phyloP scores from a whole-genome alignment of 2,797 vertebrate genomes.

The Malacoctenus gilli region DNA sequence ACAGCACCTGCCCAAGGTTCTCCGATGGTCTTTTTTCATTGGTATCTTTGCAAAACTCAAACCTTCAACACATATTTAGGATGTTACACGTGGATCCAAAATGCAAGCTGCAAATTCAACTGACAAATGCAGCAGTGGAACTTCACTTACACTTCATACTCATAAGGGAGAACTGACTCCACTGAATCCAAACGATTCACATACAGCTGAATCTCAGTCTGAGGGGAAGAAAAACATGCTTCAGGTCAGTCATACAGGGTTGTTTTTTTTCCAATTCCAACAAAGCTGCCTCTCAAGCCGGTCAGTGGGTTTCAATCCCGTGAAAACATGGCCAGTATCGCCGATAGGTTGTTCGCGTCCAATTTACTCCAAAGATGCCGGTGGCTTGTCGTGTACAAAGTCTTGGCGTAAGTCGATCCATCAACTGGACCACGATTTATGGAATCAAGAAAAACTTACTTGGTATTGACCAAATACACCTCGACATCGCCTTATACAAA shows the following conservation, averaged over 20 bases:
- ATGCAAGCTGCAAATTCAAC: no score
- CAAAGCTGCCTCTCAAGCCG: background rate
- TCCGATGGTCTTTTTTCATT: constrained; percentile 87
- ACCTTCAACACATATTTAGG: constrained; percentile 73
- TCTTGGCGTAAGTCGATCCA: no score
- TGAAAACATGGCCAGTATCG: no score
- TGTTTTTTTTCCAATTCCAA: background rate
- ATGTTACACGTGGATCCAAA: no score
- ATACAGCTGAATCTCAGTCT: constrained; percentile 86
- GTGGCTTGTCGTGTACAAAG: no score
- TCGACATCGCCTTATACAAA: no score
- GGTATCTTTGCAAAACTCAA: constrained; percentile 91
- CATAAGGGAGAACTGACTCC: constrained; percentile 89
- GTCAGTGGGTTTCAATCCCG: no score
- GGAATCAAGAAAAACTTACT: no score
- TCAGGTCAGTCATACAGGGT: background rate
- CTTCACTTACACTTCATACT: constrained; percentile 89
- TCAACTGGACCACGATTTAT: no score
- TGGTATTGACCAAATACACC: no score
- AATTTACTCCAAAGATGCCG: no score
- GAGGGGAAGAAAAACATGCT: constrained; percentile 4
- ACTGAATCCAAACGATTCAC: constrained; percentile 92
- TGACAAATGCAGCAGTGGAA: background rate
- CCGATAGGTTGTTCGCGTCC: no score
- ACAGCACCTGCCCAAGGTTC: constrained; percentile 92